Conservation (phyloP, 1,140 invertebrate genomes). For the Geopemphigus sp. region DNA sequence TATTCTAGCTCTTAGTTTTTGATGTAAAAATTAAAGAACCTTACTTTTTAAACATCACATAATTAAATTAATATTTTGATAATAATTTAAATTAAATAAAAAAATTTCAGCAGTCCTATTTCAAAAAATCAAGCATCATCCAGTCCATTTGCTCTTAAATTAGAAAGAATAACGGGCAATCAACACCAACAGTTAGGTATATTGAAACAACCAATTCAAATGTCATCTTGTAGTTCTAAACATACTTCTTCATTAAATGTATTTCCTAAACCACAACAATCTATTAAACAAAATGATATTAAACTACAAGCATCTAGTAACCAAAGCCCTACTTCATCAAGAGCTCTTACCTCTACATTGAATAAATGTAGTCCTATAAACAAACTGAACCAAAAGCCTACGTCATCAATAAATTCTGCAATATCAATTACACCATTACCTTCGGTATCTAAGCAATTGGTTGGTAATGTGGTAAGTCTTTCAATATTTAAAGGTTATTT, state of each 20-base stretch:
- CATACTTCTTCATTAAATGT: not conserved
- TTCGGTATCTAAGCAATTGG: not conserved
- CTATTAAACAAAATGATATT: not conserved
- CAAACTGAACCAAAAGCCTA: not conserved
- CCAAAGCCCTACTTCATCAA: not conserved
- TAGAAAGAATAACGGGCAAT: not conserved
- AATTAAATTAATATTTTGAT: too few relatives aligned
- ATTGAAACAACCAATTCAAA: not conserved
- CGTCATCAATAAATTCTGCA: not conserved
- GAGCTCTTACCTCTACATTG: not conserved
- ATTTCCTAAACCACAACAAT: not conserved
- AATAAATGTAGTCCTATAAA: not conserved
- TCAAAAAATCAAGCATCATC: not conserved
- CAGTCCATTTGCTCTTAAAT: not conserved
- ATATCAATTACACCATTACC: not conserved
- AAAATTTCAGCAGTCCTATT: not conserved
- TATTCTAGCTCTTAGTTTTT: too few relatives aligned
- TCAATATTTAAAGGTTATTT: not conserved
- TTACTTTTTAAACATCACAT: too few relatives aligned
- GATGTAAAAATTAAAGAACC: too few relatives aligned
- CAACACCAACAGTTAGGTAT: not conserved
- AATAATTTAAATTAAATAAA: too few relatives aligned
- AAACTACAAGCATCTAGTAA: not conserved
- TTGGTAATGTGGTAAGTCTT: not conserved
- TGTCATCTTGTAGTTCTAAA: not conserved